Evolutionary conservation across 2,797 vertebrate genomes (phyloP).

Genomic region (Nothura maculosa): DNA sequence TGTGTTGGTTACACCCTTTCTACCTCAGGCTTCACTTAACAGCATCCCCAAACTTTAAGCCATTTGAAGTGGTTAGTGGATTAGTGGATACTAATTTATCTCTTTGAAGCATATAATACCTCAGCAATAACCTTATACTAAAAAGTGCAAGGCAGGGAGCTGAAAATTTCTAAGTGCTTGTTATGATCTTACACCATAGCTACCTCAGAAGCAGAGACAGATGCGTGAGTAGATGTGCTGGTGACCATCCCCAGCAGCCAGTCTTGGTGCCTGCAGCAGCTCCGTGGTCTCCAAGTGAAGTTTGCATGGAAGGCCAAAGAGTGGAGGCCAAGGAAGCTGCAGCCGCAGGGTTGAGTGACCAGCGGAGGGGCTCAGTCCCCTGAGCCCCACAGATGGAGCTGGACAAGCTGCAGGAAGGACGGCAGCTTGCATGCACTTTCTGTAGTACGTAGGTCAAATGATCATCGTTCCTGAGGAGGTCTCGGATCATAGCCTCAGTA

Average conservation of each 20-base stretch:
- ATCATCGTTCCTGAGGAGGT: background rate
- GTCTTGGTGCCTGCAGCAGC: background rate
- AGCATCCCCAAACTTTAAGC: background rate
- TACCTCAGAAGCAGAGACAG: no score
- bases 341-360: no score
- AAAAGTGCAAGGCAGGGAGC: no score
- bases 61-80: rapidly evolving
- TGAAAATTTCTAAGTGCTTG: rapidly evolving
- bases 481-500: background rate
- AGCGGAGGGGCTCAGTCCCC: background rate
- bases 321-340: background rate
- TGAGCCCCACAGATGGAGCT: background rate
- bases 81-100: rapidly evolving
- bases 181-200: no score
- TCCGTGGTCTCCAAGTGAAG: background rate
- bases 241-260: no score
- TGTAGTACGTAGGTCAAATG: background rate
- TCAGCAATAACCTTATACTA: background rate
- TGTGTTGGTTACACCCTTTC: rapidly evolving
- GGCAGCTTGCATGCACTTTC: background rate
- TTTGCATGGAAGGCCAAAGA: background rate
- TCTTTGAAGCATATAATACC: rapidly evolving
- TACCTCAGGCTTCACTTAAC: background rate
- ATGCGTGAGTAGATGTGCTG: background rate
- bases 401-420: background rate